These are phyloP conservation scores for Physeter macrocephalus DNA, from an alignment of 2,113 vertebrate species.

Conservation along the genomic window DNA sequence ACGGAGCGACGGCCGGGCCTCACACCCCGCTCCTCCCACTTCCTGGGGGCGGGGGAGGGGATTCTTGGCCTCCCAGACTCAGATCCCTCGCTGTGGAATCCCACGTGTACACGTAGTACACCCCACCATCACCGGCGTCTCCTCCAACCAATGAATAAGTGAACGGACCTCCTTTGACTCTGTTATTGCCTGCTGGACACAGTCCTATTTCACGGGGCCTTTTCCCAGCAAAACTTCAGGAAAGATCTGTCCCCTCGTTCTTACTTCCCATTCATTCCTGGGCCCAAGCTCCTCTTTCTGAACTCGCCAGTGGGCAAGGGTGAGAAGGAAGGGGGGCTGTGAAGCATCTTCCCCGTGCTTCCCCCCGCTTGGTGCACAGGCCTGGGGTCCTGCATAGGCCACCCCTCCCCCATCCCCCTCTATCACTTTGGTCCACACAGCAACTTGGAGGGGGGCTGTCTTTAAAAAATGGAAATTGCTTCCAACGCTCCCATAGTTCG, in stretches of 20 bases:
- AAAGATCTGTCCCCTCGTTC: not conserved
- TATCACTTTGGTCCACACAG: not conserved
- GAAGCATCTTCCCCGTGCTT: not conserved
- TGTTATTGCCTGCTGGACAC: not conserved
- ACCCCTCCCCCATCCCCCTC: accelerated
- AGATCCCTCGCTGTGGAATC: not conserved
- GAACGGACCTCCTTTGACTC: not conserved
- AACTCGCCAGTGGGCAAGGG: not conserved
- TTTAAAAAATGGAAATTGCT: not conserved
- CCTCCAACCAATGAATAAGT: not conserved
- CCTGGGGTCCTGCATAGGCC: not conserved
- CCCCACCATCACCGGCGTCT: not conserved
- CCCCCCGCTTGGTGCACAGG: not conserved
- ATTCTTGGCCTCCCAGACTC: not conserved
- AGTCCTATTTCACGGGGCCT: not conserved
- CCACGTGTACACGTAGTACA: not conserved
- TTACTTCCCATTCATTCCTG: not conserved
- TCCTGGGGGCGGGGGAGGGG: not conserved
- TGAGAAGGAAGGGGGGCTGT: not conserved
- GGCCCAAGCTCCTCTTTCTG: not conserved
- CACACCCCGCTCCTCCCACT: not conserved
- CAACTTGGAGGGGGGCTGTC: not conserved
- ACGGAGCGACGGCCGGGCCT: not conserved
- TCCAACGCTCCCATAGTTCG: not conserved
- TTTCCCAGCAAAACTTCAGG: not conserved